A percentile compares a stretch with the other conserved stretches of the same genome.
Evolutionary conservation across 1,140 invertebrate genomes (phyloP).

Genomic region (Habropoda laboriosa): DNA sequence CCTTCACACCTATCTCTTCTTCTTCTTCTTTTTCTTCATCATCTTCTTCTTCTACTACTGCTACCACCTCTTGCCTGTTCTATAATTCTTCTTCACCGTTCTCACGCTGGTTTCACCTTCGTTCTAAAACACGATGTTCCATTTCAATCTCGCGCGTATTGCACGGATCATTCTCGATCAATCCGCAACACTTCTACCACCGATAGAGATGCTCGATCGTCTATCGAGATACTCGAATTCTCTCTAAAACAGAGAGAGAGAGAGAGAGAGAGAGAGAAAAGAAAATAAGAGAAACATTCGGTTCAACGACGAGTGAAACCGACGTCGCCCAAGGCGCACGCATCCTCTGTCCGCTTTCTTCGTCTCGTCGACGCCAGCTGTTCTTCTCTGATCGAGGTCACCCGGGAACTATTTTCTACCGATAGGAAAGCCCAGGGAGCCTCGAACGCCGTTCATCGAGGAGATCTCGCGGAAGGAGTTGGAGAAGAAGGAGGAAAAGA

Average conservation of each 20-base stretch:
- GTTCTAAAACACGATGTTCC: conserved; percentile 7
- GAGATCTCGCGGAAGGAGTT: conserved; percentile 60
- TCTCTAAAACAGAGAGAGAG: no score
- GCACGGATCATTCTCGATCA: neutral
- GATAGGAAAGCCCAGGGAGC: conserved; percentile 72
- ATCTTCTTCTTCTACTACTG: no score
- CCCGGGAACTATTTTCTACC: conserved; percentile 66
- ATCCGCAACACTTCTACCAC: no score
- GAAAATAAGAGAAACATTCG: conserved; percentile 20
- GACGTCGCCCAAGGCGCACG: conserved; percentile 12
- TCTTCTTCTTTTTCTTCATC: conserved; percentile 8
- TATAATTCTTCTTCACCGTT: conserved; percentile 1
- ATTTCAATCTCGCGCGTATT: neutral
- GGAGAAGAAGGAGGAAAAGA: conserved; percentile 67
- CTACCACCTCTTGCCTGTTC: no score
- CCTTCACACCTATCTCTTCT: neutral
- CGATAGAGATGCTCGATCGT: neutral
- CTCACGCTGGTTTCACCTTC: conserved; percentile 44
- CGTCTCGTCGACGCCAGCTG: neutral
- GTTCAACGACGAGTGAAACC: conserved; percentile 3
- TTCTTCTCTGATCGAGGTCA: conserved; percentile 58
- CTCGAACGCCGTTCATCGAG: conserved; percentile 63
- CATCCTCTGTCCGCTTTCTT: conserved; percentile 33
- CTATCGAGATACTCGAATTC: conserved; percentile 15
- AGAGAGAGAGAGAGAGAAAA: no score